Evolutionary conservation across 2,113 vertebrate genomes (phyloP).

Genomic region (Eudyptes chrysolophus): DNA sequence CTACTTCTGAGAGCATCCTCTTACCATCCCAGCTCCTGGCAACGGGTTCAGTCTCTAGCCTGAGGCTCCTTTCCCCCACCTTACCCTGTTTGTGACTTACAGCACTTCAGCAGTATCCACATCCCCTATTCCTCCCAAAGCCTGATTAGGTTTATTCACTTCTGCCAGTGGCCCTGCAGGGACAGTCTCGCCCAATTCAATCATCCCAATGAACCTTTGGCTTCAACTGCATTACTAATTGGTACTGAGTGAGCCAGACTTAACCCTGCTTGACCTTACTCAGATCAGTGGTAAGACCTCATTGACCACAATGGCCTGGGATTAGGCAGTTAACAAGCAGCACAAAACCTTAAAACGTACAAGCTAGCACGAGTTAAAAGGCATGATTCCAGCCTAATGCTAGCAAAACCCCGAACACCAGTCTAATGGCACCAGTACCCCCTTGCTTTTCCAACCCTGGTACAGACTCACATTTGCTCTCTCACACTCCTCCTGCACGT

Average conservation of each 20-base stretch:
- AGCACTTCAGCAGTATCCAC: background rate
- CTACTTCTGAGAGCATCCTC: background rate
- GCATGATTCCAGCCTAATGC: background rate
- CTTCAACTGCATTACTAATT: background rate
- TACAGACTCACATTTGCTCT: background rate
- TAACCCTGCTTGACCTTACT: background rate
- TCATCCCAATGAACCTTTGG: background rate
- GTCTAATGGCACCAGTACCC: background rate
- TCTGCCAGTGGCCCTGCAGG: background rate
- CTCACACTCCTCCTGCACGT: rapidly evolving
- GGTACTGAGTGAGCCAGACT: background rate
- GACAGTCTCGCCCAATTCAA: background rate
- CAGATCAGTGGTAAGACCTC: background rate
- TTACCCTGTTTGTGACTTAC: background rate
- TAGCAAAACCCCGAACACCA: background rate
- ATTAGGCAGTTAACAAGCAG: background rate
- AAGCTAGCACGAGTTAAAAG: background rate
- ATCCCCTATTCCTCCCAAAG: background rate
- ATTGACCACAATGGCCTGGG: background rate
- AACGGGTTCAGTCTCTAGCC: background rate
- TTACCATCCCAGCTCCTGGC: background rate
- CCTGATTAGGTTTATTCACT: background rate
- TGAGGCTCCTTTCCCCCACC: background rate
- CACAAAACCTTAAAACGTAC: background rate
- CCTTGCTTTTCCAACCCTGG: background rate